phyloP scores from a whole-genome alignment of 2,888 invertebrate genomes.

The Balanococcus diminutus region DNA sequence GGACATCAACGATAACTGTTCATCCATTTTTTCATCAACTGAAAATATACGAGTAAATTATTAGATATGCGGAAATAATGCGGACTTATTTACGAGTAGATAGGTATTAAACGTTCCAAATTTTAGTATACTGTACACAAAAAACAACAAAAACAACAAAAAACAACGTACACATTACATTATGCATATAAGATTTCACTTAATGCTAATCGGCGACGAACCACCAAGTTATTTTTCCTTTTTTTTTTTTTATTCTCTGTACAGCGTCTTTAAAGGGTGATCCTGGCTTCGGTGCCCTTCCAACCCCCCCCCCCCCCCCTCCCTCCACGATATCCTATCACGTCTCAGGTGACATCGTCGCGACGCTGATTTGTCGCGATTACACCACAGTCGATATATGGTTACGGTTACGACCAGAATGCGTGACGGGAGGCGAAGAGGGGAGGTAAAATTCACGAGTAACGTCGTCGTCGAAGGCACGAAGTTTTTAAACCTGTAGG shows the following conservation, averaged over 20 bases:
- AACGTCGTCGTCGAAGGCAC: neutral
- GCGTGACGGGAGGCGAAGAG: neutral
- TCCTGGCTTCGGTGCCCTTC: neutral
- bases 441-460: neutral
- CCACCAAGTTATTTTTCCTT: neutral
- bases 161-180: neutral
- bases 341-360: neutral
- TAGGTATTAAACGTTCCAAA: neutral
- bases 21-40: constrained; percentile 52
- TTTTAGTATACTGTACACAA: neutral
- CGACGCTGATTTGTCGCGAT: neutral
- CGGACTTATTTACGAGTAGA: neutral
- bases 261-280: neutral
- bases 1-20: constrained; percentile 51
- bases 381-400: neutral
- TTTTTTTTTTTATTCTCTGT: no score
- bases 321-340: neutral
- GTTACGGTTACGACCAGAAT: neutral
- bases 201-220: constrained; percentile 23
- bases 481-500: neutral
- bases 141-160: neutral
- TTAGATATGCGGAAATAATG: neutral
- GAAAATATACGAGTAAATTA: constrained; percentile 47
- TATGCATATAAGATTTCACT: constrained; percentile 17
- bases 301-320: neutral